A percentile compares a stretch with the other conserved stretches of the same genome.
These are phyloP conservation scores for Vireo griseus DNA, from an alignment of 2,797 vertebrate species.

Conservation along the genomic window DNA sequence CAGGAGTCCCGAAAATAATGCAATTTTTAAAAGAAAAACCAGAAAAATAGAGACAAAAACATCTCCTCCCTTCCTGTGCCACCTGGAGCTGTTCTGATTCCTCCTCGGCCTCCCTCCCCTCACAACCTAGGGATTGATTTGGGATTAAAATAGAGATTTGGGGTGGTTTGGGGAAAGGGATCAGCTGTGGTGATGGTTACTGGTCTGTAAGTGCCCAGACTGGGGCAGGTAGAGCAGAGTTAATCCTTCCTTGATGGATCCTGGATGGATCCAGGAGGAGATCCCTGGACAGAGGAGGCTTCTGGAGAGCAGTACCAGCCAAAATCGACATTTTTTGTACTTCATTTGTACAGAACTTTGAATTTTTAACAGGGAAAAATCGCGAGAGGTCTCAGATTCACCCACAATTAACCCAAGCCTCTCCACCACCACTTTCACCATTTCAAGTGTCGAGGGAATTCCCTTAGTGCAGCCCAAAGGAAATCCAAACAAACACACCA, in stretches of 20 bases:
- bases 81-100: not conserved
- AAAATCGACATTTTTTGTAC: too few relatives aligned
- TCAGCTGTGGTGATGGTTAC: not conserved
- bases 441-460: too few relatives aligned
- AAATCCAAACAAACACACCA: fast-evolving
- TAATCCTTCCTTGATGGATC: not conserved
- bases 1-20: not conserved
- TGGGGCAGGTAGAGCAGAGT: not conserved
- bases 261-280: not conserved
- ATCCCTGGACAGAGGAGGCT: not conserved
- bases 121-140: not conserved
- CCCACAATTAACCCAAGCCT: fast-evolving
- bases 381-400: fast-evolving
- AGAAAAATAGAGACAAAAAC: not conserved
- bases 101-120: not conserved
- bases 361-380: fast-evolving
- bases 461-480: not conserved
- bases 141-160: not conserved
- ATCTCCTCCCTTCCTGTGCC: not conserved
- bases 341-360: not conserved
- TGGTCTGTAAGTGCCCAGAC: not conserved
- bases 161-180: not conserved
- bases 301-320: not conserved
- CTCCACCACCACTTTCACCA: not conserved
- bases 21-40: not conserved